Evolutionary conservation across 2,113 vertebrate genomes (phyloP), one percentile per base, ranked within the genome.

Genomic region (Triplophysa dalaica): DNA sequence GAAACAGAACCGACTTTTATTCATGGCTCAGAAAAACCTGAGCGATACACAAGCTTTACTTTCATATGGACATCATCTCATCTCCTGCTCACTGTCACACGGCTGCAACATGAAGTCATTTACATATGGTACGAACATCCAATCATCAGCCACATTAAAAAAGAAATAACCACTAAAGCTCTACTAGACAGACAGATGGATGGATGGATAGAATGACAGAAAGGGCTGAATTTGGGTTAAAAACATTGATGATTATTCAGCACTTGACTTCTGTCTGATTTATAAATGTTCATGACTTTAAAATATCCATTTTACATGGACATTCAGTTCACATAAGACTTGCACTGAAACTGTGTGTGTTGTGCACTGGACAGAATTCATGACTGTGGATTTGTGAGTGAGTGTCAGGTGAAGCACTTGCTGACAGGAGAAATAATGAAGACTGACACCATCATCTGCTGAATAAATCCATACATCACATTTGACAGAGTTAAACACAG

Each of bases 261-360:
- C 61, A 26, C 56, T 4, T 21, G n/a, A 45, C 61, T 38, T 62
- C 22, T n/a, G 33, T 38, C 33, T 38, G 33, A 11, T 1, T 16
- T 45, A 45, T 75, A 38, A 75, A 75, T 75, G 62, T 62, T 13
- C 21, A 75, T 75, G 72, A 75, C n/a, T 10, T 75, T 48, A 43
- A 24, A 62, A 43, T 21, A 75, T 75, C 58, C 56, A 62, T 75
- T 75, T 62, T 38, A 13, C 33, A 19, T n/a, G 21, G 38, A 45
- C 21, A 61, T 13, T 26, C 8, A 17, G 14, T 45, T 43, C n/a
- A 61, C 70, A 61, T 61, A 21, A 16, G 70, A 1, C 54, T 45
- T 43, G 22, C 38, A 16, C 29, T 41, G 29, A 17, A 50, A 62
- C 22, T 43, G 70, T 43, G 17, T 74, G 29, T 24, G 72, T 45